Evolutionary conservation across 2,888 invertebrate species (phyloP), one percentile per base, ranked within the genome.

Genomic region (Chirona hameri): DNA sequence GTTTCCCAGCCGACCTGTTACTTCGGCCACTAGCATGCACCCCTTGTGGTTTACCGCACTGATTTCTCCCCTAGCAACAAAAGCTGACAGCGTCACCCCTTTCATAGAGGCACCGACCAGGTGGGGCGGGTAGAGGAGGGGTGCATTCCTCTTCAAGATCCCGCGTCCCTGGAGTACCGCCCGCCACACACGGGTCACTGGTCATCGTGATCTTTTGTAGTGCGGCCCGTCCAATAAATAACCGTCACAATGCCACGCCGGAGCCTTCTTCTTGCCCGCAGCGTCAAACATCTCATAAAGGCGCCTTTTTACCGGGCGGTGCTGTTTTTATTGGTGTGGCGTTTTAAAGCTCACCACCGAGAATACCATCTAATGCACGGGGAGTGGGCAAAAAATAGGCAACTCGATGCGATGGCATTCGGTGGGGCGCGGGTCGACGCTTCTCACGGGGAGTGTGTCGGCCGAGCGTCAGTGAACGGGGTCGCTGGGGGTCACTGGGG

Each of bases 281-380:
- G 65, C 65, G 27, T 7, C 65, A 65, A 65, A 65, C 65, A 65
- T 65, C 65, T 65, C 65, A 65, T 65, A 65, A 27, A 27, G 27
- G n/a, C 65, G 65, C 0, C 65, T 65, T 65, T 65, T 65, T 65
- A 65, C 65, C 65, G n/a, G 65, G 65, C 7, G 10, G 65, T 12
- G n/a, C 65, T 65, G 65, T 65, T 65, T 65, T 65, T 65, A 65
- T 65, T 65, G 65, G 65, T 65, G n/a, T n/a, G 65, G 27, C 65
- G n/a, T n/a, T 65, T 65, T 65, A 65, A 65, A 65, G 65, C 65
- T 5, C 65, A 27, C 65, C 27, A 12, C 7, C 7, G 65, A 65
- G 65, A 65, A 65, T 65, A n/a, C 65, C 65, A 27, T n/a, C n/a
- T 65, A 65, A 27, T 65, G 65, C 65, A 65, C n/a, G 27, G 12